A percentile compares a stretch with the other conserved stretches of the same genome.
Conservation (phyloP, 2,797 vertebrate species). For the Enteromius fasciolatus region DNA sequence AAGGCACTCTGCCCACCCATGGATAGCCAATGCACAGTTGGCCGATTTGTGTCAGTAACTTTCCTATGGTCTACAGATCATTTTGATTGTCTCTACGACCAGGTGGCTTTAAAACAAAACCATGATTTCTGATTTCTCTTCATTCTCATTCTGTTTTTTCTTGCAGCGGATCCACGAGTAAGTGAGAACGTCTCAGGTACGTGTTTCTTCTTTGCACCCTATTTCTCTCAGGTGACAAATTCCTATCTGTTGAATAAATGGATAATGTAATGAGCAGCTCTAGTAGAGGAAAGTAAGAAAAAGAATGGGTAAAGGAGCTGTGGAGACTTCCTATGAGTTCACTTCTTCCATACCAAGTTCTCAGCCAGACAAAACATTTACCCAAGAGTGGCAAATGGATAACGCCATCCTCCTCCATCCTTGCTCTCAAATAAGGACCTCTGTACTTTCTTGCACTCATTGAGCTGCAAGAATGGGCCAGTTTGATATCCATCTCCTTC, state of each 20-base stretch:
- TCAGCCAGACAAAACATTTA: slow-evolving; percentile 66
- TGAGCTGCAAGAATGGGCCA: slow-evolving; percentile 17
- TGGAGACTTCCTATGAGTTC: slow-evolving; percentile 44
- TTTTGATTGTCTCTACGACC: slow-evolving; percentile 40
- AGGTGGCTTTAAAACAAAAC: slow-evolving; percentile 44
- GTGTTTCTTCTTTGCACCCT: slow-evolving; percentile 47
- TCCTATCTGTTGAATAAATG: slow-evolving; percentile 61
- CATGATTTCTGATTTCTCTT: slow-evolving; percentile 39
- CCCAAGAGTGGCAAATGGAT: slow-evolving; percentile 48
- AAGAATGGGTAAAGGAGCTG: slow-evolving; percentile 34
- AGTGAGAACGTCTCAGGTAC: slow-evolving; percentile 91
- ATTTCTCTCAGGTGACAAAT: slow-evolving; percentile 38
- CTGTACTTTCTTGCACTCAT: slow-evolving; percentile 30
- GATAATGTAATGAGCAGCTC: slow-evolving; percentile 35
- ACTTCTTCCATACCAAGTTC: slow-evolving; percentile 60
- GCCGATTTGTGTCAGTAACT: slow-evolving; percentile 29
- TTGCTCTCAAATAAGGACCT: slow-evolving; percentile 11
- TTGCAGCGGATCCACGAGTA: slow-evolving; percentile 89
- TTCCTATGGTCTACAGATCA: slow-evolving; percentile 52
- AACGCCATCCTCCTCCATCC: slow-evolving; percentile 12
- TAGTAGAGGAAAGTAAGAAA: slow-evolving; percentile 23
- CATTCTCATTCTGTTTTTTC: slow-evolving; percentile 43
- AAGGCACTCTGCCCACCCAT: slow-evolving; percentile 50
- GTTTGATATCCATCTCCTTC: slow-evolving; percentile 22
- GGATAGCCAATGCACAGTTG: slow-evolving; percentile 45